Evolutionary conservation across 2,113 vertebrate species (phyloP), one percentile per base, ranked within the genome.

Genomic region (Petrocephalus zakoni): DNA sequence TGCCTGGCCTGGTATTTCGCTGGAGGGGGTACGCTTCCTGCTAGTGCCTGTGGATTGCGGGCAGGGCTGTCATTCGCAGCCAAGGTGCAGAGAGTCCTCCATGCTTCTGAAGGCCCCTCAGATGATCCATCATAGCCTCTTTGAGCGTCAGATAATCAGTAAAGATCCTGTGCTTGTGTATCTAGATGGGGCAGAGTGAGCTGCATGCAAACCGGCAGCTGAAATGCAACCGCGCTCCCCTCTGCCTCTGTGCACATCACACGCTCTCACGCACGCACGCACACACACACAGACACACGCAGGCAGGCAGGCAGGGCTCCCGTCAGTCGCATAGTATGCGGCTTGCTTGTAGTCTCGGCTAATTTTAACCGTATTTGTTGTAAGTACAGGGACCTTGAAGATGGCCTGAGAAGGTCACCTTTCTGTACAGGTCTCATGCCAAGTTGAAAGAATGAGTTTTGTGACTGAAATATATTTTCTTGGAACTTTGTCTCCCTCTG

Each of bases 401-500:
- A 52, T 37, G 25, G 22, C 15, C 52, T 55, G 51, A 34, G 37
- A 34, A 21, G 21, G 47, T 22, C 6, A 22, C 81, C 21, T 42
- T 49, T 47, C 81, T 47, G 42, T n/a, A 83, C 46, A 49, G 22
- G 46, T 83, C 81, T 83, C 19, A 0, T 55, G 52, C 25, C 52
- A 29, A 37, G 49, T 49, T 55, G 5, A 90, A 87, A 88, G 75
- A 55, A 68, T 75, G 55, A 90, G 88, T 89, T 55, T 53, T n/a
- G 46, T 29, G 52, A 56, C 25, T 21, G 17, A 15, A 17, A 15
- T 75, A 0, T 88, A 84, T 56, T 93, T 91, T 81, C 75, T 85
- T 11, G 56, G 78, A 89, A 51, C 92, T 91, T 90, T 91, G 92
- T 92, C 92, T 64, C 94, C 93, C 92, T 93, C 94, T 94, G 91